phyloP scores from a whole-genome alignment of 2,888 invertebrate genomes.

The Eupithecia insigniata region DNA sequence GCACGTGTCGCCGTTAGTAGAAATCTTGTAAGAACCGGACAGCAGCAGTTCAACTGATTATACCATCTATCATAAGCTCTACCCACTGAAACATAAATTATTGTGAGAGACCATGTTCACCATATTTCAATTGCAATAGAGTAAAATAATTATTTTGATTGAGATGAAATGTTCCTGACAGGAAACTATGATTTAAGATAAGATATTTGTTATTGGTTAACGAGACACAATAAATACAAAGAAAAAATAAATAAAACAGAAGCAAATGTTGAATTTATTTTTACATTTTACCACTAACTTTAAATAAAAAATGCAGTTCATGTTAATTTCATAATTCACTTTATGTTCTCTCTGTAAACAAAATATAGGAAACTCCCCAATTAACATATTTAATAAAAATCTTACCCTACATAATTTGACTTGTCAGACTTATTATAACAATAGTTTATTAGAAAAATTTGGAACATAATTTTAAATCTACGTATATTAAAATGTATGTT shows the following conservation, averaged over 20 bases:
- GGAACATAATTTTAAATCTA: too few species aligned
- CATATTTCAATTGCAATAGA: background rate
- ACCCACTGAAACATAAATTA: conserved; percentile 36
- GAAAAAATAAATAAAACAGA: too few species aligned
- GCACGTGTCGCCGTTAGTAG: conserved; percentile 61
- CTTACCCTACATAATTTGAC: background rate
- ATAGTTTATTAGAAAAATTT: background rate
- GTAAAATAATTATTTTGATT: background rate
- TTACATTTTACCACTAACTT: too few species aligned
- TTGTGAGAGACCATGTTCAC: background rate
- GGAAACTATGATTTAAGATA: background rate
- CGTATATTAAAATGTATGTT: too few species aligned
- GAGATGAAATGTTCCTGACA: background rate
- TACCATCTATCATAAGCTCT: conserved; percentile 51
- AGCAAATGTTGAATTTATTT: too few species aligned
- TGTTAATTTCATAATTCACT: background rate
- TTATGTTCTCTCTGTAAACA: background rate
- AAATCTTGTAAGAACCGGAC: conserved; percentile 54
- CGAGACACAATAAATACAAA: too few species aligned
- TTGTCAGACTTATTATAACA: background rate
- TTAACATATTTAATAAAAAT: background rate
- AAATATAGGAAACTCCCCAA: background rate
- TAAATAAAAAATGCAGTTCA: background rate
- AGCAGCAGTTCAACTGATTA: conserved; percentile 55
- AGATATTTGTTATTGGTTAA: too few species aligned